These are phyloP conservation scores for Frankliniella intonsa DNA, from an alignment of 2,888 invertebrate genomes.

Conservation along the genomic window DNA sequence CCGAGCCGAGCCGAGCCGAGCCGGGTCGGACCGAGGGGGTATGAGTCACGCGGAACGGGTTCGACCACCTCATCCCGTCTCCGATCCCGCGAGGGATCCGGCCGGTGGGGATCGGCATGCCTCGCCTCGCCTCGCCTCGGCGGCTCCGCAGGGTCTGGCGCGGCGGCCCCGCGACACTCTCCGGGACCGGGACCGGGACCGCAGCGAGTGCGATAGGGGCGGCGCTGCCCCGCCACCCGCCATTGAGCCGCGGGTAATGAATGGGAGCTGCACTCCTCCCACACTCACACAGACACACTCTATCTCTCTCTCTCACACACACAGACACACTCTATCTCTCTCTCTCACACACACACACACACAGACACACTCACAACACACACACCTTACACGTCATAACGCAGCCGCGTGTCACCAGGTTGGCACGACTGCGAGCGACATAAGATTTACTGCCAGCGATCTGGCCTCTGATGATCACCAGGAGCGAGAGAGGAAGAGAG, in stretches of 20 bases:
- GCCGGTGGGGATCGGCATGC: too few relatives aligned
- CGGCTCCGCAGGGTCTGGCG: not conserved
- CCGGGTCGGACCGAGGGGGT: not conserved
- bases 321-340: too few relatives aligned
- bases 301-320: too few relatives aligned
- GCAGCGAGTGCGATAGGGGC: too few relatives aligned
- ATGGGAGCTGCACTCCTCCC: too few relatives aligned
- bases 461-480: not conserved
- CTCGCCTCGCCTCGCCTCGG: not conserved
- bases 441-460: not conserved
- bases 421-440: conserved; percentile 7
- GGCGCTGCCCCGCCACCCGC: too few relatives aligned
- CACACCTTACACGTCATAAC: not conserved
- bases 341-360: too few relatives aligned
- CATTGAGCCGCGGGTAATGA: too few relatives aligned
- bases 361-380: too few relatives aligned
- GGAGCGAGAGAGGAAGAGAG: not conserved
- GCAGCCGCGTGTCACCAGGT: not conserved
- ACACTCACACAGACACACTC: too few relatives aligned
- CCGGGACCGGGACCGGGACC: not conserved
- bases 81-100: not conserved
- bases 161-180: not conserved
- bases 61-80: not conserved
- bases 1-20: not conserved
- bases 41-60: not conserved